phyloP scores from a whole-genome alignment of 2,888 invertebrate species.

The Brenthis hecate region DNA sequence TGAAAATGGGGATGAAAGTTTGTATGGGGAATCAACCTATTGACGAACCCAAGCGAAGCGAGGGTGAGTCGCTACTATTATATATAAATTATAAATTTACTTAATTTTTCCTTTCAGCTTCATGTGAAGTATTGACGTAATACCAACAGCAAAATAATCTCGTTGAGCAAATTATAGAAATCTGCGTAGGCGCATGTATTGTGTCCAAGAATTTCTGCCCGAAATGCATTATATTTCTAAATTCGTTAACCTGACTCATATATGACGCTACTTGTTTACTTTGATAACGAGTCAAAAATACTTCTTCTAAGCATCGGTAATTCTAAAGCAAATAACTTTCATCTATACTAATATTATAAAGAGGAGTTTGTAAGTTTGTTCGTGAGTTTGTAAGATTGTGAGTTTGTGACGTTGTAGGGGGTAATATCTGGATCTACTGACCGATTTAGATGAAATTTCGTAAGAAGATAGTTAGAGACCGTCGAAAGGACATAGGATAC shows the following conservation, averaged over 20 bases:
- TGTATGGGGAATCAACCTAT: too few species aligned
- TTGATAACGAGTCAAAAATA: slow-evolving; percentile 14
- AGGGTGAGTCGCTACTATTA: too few species aligned
- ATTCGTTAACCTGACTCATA: slow-evolving; percentile 31
- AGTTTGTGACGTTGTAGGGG: too few species aligned
- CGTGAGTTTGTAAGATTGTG: too few species aligned
- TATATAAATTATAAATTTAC: background rate
- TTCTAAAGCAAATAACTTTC: background rate
- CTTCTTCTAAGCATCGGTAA: slow-evolving; percentile 1
- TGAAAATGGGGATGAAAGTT: too few species aligned
- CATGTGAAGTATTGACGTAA: slow-evolving; percentile 20
- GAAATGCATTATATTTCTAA: slow-evolving; percentile 30
- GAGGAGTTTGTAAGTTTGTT: too few species aligned
- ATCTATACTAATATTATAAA: too few species aligned
- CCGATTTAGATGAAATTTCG: too few species aligned
- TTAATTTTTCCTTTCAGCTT: background rate
- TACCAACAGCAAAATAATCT: slow-evolving; percentile 5
- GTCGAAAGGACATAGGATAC: too few species aligned
- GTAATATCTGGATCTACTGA: too few species aligned
- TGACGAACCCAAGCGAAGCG: too few species aligned
- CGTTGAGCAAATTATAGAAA: slow-evolving; percentile 2
- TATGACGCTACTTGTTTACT: slow-evolving; percentile 22
- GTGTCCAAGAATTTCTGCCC: slow-evolving; percentile 32
- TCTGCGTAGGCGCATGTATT: slow-evolving; percentile 28
- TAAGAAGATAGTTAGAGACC: too few species aligned